Evolutionary conservation across 1,140 invertebrate species (phyloP).

Genomic region (Teleogryllus occipitalis): DNA sequence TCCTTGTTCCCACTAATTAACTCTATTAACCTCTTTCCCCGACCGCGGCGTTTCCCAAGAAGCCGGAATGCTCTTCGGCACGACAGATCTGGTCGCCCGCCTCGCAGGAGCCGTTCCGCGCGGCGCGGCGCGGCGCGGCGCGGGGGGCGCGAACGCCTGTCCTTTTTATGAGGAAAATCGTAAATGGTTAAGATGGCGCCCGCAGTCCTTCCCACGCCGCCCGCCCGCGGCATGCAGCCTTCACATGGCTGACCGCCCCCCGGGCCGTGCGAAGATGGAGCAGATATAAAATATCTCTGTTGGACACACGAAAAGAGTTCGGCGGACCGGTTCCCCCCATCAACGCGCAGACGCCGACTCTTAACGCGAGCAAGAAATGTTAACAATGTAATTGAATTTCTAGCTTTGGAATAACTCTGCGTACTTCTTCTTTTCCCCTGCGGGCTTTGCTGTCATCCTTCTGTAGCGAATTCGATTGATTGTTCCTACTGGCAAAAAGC

Average conservation of each 20-base stretch:
- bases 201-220: not conserved
- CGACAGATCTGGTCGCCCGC: too few species aligned
- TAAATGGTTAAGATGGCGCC: too few species aligned
- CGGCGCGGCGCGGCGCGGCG: too few species aligned
- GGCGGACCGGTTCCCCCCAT: not conserved
- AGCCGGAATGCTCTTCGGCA: too few species aligned
- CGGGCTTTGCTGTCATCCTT: too few species aligned
- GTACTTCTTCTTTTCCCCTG: too few species aligned
- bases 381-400: not conserved
- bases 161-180: too few species aligned
- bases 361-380: not conserved
- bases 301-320: not conserved
- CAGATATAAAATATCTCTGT: not conserved
- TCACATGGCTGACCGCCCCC: not conserved
- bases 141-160: too few species aligned
- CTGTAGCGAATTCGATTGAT: too few species aligned
- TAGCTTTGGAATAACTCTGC: not conserved
- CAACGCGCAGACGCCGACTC: not conserved
- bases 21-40: not conserved
- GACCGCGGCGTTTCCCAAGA: too few species aligned
- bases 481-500: too few species aligned
- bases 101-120: too few species aligned
- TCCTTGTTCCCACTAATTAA: not conserved
- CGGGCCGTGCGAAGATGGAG: not conserved
- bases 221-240: not conserved